Evolutionary conservation across 2,113 vertebrate species (phyloP), one percentile per base, ranked within the genome.

Genomic region (Synchiropus splendidus): DNA sequence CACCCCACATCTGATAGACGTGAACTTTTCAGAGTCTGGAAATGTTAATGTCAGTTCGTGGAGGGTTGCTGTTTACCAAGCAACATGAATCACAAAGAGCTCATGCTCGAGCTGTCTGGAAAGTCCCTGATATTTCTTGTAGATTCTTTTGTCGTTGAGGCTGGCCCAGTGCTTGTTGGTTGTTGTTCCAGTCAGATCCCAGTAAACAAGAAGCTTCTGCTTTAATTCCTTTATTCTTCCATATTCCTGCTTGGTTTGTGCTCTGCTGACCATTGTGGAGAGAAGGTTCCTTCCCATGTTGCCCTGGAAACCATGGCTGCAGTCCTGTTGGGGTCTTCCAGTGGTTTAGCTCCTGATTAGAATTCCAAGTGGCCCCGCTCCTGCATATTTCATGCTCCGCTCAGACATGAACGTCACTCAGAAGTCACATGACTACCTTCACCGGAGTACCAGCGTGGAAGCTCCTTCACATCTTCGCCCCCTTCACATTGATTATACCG

Each of bases 261-360:
- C 52, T 50, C 53, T 31, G 42, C 51, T 48, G 21, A 47, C 64
- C 43, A 61, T 54, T 51, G 62, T 64, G 68, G 61, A 59, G 51
- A 27, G 39, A 67, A 59, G 48, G 77, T 72, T 70, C 50, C 38
- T 43, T 31, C 41, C 54, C 12, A 40, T 31, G 70, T 78, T 74
- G 46, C 70, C 70, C 50, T 60, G 67, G 67, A 51, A 78, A 76
- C 70, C 16, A 37, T 40, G 36, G 39, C 48, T 61, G 60, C 58
- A 67, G 61, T 66, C 55, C 52, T 58, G 56, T 54, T 37, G 54
- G 64, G 66, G 60, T 68, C 62, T 63, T 75, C 72, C 70, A 72
- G 72, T 59, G 59, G 58, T 71, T 61, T 47, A 48, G 52, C 50
- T 68, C 36, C 47, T 72, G 57, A 46, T 57, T 46, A 55, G 68